These are phyloP conservation scores for Anguilla obscura DNA, from an alignment of 2,797 vertebrate species.

Conservation along the genomic window DNA sequence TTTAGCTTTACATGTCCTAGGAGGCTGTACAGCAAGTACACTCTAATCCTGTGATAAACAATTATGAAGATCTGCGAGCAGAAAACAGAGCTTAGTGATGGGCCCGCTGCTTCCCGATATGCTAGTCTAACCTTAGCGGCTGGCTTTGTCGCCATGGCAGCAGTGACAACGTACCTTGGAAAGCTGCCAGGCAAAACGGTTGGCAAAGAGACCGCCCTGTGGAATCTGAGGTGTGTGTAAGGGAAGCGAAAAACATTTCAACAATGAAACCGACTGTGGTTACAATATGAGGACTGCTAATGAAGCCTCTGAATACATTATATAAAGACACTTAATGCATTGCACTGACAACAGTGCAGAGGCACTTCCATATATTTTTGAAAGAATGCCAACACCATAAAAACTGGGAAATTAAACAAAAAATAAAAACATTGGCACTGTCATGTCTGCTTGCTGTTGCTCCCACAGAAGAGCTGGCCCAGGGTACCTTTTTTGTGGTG, in stretches of 20 bases:
- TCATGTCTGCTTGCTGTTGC: not conserved
- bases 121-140: not conserved
- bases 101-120: not conserved
- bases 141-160: not conserved
- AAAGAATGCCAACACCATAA: not conserved
- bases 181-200: constrained; percentile 6
- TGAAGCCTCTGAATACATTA: not conserved
- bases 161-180: not conserved
- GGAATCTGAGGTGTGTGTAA: not conserved
- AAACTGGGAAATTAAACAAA: not conserved
- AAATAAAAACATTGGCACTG: not conserved
- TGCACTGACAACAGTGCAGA: not conserved
- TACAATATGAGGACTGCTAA: not conserved
- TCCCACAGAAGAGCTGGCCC: not conserved
- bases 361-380: not conserved
- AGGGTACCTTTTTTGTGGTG: not conserved
- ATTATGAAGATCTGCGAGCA: not conserved
- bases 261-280: not conserved
- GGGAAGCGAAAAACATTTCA: not conserved
- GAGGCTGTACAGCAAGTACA: not conserved
- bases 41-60: not conserved
- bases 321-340: not conserved
- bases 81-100: not conserved
- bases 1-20: not conserved
- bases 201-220: not conserved